Base-by-base conservation (phyloP, 2,888 invertebrate genomes). In the Stratiomys singularior region DNA sequence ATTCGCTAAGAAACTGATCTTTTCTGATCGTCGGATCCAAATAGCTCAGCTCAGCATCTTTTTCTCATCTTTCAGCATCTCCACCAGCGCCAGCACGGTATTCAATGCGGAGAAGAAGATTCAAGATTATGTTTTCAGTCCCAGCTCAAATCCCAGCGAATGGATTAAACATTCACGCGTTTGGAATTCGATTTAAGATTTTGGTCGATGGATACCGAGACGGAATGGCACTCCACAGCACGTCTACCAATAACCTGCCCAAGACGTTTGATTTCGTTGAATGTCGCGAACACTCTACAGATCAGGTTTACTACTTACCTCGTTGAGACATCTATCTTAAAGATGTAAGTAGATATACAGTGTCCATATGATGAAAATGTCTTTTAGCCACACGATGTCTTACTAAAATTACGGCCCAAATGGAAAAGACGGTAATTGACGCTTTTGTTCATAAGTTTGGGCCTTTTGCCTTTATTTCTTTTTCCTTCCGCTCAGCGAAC, bases 41-140 rank as follows among this genome's bases (percentile, higher is more conserved):
- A 4, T 30, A 28, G 52, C 37, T 74, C 74, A 44, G 44, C 58
- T 58, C 88, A 88, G 85, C 82, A 81, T 83, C 83, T 84, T 78
- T 77, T 80, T 87, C 85, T 88, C 88, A 88, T 88, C 83, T 86
- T 87, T 87, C 88, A 88, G 87, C 88, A 87, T 88, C 88, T 88
- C 88, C 88, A 25, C 18, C 64, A 18, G 37, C 37, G 37, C 37
- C 37, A 37, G 37, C 37, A 64, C 30, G 25, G 11, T 28, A 15
- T 28, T n/a, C 5, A 30, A 5, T 15, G 30, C 30, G 21, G 25
- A 27, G 27, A 30, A 64, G 28, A 27, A 64, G 64, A 64, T 64
- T 23, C 64, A 15, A 64, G 64, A 30, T 64, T 5, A n/a, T n/a
- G 13, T 9, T 4, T 64, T 64, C 64, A 30, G 64, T 15, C 3